Percentiles rank a stretch among this genome's conserved stretches.
Evolutionary conservation across 2,797 vertebrate species (phyloP).

Genomic region (Podarcis lilfordi): DNA sequence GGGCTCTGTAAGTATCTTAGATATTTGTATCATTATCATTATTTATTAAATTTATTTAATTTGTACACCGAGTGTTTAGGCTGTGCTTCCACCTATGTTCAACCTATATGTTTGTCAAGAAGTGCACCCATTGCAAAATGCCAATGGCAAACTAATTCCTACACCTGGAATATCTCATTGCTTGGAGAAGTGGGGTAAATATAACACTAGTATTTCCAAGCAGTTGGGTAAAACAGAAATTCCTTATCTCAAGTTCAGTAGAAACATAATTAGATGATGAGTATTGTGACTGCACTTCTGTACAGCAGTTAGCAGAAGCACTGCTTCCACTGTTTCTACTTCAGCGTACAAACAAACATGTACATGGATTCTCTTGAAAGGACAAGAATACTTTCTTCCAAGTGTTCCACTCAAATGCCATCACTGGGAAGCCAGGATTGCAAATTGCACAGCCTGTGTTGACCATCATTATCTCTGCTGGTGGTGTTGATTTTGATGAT

Average conservation of each 20-base stretch:
- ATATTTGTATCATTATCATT: too few relatives aligned
- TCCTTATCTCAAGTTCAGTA: background rate
- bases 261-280: background rate
- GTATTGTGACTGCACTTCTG: too few relatives aligned
- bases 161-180: background rate
- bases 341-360: background rate
- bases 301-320: background rate
- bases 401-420: background rate
- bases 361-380: background rate
- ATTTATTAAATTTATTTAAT: too few relatives aligned
- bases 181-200: background rate
- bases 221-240: too few relatives aligned
- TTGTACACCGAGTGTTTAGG: too few relatives aligned
- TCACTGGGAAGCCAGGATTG: background rate
- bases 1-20: too few relatives aligned
- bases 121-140: background rate
- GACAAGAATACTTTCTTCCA: background rate
- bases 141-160: background rate
- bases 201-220: background rate
- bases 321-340: background rate
- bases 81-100: too few relatives aligned
- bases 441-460: background rate
- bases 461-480: background rate
- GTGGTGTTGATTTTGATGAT: background rate
- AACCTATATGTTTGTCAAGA: too few relatives aligned